These are phyloP conservation scores for Orycteropus afer DNA, from an alignment of 2,113 vertebrate species.

Conservation along the genomic window DNA sequence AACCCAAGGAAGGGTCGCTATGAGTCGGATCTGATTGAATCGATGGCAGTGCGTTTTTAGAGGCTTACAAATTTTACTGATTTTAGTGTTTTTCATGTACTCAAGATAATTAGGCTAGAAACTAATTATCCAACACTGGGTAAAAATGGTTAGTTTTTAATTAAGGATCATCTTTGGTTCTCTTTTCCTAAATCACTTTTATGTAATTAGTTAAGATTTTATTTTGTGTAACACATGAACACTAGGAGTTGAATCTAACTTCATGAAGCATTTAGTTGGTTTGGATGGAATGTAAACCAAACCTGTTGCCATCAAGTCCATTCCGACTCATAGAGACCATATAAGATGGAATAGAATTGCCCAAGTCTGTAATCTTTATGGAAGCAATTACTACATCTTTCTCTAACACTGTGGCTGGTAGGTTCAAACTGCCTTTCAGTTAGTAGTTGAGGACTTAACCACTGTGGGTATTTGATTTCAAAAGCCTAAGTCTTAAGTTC, in stretches of 20 bases:
- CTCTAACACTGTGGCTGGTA: background rate
- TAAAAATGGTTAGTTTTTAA: constrained; percentile 36
- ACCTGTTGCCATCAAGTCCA: background rate
- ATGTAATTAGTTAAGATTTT: background rate
- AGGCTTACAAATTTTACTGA: constrained; percentile 22
- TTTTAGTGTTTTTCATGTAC: background rate
- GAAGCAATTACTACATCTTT: background rate
- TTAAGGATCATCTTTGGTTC: background rate
- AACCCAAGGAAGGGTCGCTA: no score
- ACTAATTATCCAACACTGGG: constrained; percentile 2
- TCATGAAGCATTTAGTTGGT: constrained; percentile 13
- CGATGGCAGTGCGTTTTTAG: no score
- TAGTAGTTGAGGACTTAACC: background rate
- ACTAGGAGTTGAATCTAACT: background rate
- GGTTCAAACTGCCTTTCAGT: background rate
- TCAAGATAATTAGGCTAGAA: constrained; percentile 37
- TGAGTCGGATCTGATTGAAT: no score
- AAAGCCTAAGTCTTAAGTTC: background rate
- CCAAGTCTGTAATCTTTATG: background rate
- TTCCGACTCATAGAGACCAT: background rate
- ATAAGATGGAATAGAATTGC: background rate
- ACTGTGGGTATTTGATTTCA: background rate
- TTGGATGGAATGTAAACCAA: background rate
- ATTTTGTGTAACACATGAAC: constrained; percentile 4
- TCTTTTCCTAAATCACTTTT: background rate